phyloP scores from a whole-genome alignment of 2,888 invertebrate genomes.

The Silvanus unidentatus region DNA sequence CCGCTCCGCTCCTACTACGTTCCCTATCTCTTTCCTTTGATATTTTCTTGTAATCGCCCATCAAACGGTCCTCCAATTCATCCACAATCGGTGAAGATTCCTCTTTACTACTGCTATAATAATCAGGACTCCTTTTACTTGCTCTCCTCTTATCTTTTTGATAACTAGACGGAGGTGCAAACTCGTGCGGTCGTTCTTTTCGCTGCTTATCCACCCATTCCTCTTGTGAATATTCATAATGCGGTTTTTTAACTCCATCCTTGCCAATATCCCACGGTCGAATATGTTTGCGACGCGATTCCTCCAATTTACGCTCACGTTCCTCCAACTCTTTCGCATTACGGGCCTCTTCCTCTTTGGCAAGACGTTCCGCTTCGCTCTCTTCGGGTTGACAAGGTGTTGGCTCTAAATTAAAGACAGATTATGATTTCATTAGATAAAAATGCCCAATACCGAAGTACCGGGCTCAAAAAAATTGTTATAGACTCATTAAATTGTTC shows the following conservation, averaged over 20 bases:
- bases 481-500: too few species aligned
- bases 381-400: slow-evolving; percentile 24
- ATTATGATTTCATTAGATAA: not conserved
- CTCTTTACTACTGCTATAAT: not conserved
- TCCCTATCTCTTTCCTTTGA: not conserved
- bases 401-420: slow-evolving; percentile 15
- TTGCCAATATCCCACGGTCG: slow-evolving; percentile 72
- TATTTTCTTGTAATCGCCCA: not conserved
- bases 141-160: slow-evolving; percentile 22
- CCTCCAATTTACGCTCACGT: slow-evolving; percentile 49
- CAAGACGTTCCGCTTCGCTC: slow-evolving; percentile 12
- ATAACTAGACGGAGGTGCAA: slow-evolving; percentile 60
- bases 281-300: slow-evolving; percentile 52
- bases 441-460: not conserved
- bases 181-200: slow-evolving; percentile 64
- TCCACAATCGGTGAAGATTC: too few species aligned
- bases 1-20: slow-evolving; percentile 41
- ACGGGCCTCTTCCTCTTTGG: slow-evolving; percentile 33
- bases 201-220: slow-evolving; percentile 74
- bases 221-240: slow-evolving; percentile 62
- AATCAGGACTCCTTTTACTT: not conserved
- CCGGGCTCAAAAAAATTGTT: too few species aligned
- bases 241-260: slow-evolving; percentile 52
- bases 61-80: not conserved
- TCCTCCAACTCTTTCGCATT: slow-evolving; percentile 45